These are phyloP conservation scores for Glaucopsyche alexis DNA, from an alignment of 2,888 invertebrate species.

Conservation along the genomic window DNA sequence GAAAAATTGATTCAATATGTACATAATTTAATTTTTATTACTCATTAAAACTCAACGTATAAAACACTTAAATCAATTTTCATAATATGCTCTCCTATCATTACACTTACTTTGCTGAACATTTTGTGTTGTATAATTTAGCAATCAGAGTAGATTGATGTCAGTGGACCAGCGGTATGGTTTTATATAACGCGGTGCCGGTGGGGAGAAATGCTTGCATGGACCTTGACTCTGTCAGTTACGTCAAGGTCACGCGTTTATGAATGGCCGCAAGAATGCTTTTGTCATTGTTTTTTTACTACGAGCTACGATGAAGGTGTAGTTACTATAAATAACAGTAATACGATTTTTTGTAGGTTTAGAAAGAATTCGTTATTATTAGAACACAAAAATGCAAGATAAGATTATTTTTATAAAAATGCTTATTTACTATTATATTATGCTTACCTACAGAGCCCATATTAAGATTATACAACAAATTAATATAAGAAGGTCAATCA, in stretches of 20 bases:
- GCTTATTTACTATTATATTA: no score
- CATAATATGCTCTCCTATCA: neutral
- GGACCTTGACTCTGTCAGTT: conserved; percentile 21
- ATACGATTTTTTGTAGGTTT: no score
- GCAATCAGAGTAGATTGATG: conserved; percentile 18
- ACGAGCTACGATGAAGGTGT: neutral
- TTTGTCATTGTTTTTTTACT: neutral
- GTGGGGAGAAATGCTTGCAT: conserved; percentile 26
- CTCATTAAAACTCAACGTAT: neutral
- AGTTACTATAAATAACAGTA: no score
- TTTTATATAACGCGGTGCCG: conserved; percentile 28
- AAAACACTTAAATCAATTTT: neutral
- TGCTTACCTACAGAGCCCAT: no score
- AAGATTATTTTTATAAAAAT: no score
- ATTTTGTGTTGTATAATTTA: conserved; percentile 22
- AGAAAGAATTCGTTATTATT: no score
- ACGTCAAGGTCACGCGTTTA: neutral
- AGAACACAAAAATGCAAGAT: no score
- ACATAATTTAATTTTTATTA: no score
- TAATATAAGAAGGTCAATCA: no score
- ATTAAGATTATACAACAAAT: no score
- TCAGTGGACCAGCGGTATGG: conserved; percentile 14
- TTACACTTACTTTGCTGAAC: conserved; percentile 30
- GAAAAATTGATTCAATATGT: no score
- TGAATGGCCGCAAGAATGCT: neutral